Percentiles rank a stretch among this genome's conserved stretches.
Conservation (phyloP, 2,797 vertebrate genomes). For the Sebastes itinus region DNA sequence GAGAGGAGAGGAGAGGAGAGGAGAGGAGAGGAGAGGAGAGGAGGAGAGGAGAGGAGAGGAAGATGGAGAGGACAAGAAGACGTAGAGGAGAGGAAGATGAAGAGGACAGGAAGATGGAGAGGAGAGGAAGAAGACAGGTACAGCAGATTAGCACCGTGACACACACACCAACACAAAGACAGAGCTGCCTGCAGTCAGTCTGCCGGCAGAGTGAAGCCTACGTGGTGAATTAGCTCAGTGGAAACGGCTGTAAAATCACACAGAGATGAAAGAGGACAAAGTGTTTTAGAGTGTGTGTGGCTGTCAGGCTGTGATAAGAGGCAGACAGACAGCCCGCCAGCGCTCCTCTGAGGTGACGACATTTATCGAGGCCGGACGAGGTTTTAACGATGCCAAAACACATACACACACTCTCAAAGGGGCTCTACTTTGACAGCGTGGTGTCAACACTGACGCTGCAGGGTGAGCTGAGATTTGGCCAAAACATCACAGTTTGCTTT, state of each 20-base stretch:
- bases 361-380: constrained; percentile 39
- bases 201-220: constrained; percentile 22
- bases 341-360: constrained; percentile 37
- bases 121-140: not conserved
- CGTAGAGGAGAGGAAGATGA: too few relatives aligned
- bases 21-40: too few relatives aligned
- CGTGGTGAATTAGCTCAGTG: constrained; percentile 56
- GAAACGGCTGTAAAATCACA: constrained; percentile 43
- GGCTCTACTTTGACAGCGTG: constrained; percentile 19
- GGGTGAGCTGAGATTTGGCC: not conserved
- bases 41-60: not conserved
- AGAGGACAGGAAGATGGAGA: not conserved
- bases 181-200: constrained; percentile 22
- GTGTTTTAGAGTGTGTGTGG: constrained; percentile 10
- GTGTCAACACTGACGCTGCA: constrained; percentile 13
- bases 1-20: too few relatives aligned
- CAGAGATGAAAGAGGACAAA: constrained; percentile 46
- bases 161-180: constrained; percentile 6
- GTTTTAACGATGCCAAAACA: constrained; percentile 37
- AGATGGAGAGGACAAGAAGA: too few relatives aligned
- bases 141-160: constrained; percentile 1
- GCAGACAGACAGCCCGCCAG: constrained; percentile 31
- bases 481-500: constrained; percentile 6
- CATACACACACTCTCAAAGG: not conserved
- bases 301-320: constrained; percentile 59